These are phyloP conservation scores for Drosophila ustulata DNA, from an alignment of 2,888 invertebrate genomes.

Conservation along the genomic window DNA sequence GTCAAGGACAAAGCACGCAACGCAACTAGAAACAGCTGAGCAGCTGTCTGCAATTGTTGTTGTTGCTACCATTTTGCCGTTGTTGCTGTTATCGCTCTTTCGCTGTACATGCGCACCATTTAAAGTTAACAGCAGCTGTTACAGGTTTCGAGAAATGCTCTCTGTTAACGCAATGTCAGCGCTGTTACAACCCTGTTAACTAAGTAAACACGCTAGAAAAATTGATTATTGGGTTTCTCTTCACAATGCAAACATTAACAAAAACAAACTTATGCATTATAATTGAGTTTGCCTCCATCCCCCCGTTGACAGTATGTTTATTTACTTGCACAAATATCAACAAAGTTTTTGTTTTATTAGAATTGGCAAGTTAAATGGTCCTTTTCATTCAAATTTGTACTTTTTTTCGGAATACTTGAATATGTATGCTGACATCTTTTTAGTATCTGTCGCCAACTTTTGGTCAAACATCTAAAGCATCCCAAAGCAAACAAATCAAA, in stretches of 20 bases:
- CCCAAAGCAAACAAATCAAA: slow-evolving; percentile 29
- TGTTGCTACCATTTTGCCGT: slow-evolving; percentile 28
- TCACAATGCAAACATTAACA: slow-evolving; percentile 28
- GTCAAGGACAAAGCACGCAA: slow-evolving; percentile 79
- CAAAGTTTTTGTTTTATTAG: slow-evolving; percentile 47
- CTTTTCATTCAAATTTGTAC: slow-evolving; percentile 9
- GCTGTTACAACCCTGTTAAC: slow-evolving; percentile 35
- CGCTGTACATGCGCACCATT: slow-evolving; percentile 49
- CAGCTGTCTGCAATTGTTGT: slow-evolving; percentile 38
- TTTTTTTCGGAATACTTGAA: slow-evolving; percentile 6
- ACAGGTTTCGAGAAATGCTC: background rate
- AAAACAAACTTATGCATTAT: slow-evolving; percentile 31
- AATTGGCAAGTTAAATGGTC: slow-evolving; percentile 46
- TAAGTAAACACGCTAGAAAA: slow-evolving; percentile 48
- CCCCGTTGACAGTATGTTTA: slow-evolving; percentile 10
- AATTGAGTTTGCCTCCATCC: slow-evolving; percentile 34
- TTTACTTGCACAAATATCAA: slow-evolving; percentile 40
- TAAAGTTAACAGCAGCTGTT: slow-evolving; percentile 40
- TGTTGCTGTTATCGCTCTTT: slow-evolving; percentile 19
- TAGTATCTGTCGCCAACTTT: slow-evolving; percentile 9
- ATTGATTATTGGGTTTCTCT: slow-evolving; percentile 63
- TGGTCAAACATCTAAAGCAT: slow-evolving; percentile 16
- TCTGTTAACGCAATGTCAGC: slow-evolving; percentile 18
- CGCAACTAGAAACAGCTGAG: slow-evolving; percentile 75
- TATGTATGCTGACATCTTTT: slow-evolving; percentile 6